Evolutionary conservation across 2,797 vertebrate genomes (phyloP).

Genomic region (Rhinichthys osculus): DNA sequence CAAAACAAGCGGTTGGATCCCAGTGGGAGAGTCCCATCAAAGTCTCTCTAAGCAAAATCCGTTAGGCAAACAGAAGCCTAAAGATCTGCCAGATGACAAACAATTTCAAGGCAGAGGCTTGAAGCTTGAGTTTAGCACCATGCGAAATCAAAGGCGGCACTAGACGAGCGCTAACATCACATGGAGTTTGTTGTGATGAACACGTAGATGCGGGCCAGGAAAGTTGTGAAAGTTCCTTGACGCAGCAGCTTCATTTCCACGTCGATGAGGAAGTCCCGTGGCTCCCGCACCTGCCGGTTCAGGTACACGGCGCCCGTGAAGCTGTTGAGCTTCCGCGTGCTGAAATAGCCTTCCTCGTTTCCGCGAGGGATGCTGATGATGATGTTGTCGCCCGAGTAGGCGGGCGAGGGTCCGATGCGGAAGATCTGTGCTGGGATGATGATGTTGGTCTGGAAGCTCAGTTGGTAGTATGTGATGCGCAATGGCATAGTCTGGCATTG

Average conservation of each 20-base stretch:
- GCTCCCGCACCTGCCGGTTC: conserved; percentile 84
- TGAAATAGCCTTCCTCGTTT: conserved; percentile 92
- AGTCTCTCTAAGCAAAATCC: conserved; percentile 36
- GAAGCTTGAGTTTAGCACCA: conserved; percentile 72
- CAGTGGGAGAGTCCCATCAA: conserved; percentile 42
- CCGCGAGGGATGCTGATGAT: conserved; percentile 89
- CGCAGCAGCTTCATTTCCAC: conserved; percentile 98
- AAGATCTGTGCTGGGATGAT: conserved; percentile 94
- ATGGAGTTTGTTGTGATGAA: conserved; percentile 89
- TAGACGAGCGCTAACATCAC: conserved; percentile 69
- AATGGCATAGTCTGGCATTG: conserved; percentile 91
- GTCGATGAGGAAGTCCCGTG: conserved; percentile 89
- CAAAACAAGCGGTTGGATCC: conserved; percentile 49
- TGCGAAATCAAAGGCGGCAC: conserved; percentile 58
- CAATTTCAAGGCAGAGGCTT: conserved; percentile 57
- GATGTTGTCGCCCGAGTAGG: conserved; percentile 92
- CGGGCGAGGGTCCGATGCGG: conserved; percentile 93
- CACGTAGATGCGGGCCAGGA: conserved; percentile 88
- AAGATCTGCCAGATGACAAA: conserved; percentile 52
- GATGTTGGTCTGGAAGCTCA: conserved; percentile 94
- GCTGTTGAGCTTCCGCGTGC: conserved; percentile 89
- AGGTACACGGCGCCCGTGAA: conserved; percentile 92
- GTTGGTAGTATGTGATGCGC: conserved; percentile 93
- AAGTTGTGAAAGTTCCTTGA: conserved; percentile 85
- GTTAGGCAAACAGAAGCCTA: conserved; percentile 52